These are phyloP conservation scores for Caerostris darwini DNA, from an alignment of 1,140 invertebrate genomes.

Conservation along the genomic window DNA sequence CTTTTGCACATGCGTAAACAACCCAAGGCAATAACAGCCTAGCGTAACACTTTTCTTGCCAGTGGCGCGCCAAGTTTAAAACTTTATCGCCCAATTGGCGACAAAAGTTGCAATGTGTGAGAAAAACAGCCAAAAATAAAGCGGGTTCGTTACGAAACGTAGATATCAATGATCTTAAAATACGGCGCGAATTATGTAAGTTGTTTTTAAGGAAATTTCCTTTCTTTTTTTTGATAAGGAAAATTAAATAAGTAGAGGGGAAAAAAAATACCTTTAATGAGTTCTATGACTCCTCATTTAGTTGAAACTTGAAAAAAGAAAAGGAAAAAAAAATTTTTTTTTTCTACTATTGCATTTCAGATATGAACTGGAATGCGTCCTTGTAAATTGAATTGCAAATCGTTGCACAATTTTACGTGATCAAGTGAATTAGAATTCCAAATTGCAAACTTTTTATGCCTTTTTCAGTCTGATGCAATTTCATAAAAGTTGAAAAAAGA, in stretches of 20 bases:
- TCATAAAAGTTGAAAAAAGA: too few species aligned
- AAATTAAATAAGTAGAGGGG: not conserved
- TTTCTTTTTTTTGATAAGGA: not conserved
- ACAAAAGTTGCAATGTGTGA: not conserved
- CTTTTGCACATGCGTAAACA: not conserved
- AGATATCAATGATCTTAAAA: constrained; percentile 33
- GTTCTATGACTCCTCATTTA: not conserved
- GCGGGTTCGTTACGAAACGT: not conserved
- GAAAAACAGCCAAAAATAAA: not conserved
- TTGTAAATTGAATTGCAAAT: not conserved
- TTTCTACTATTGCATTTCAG: not conserved
- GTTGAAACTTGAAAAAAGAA: too few species aligned
- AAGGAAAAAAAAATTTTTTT: too few species aligned
- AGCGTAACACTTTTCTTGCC: not conserved
- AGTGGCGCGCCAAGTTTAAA: too few species aligned
- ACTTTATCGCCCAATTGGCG: not conserved
- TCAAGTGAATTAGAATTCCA: too few species aligned
- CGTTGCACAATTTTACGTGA: not conserved
- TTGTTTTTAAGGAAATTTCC: not conserved
- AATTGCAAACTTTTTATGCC: too few species aligned
- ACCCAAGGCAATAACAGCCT: not conserved
- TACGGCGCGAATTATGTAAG: not conserved
- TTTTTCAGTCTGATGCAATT: too few species aligned
- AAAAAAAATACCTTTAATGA: not conserved
- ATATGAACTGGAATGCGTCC: not conserved